Base-by-base conservation (phyloP, 2,797 vertebrate genomes). In the Poecile montanus region DNA sequence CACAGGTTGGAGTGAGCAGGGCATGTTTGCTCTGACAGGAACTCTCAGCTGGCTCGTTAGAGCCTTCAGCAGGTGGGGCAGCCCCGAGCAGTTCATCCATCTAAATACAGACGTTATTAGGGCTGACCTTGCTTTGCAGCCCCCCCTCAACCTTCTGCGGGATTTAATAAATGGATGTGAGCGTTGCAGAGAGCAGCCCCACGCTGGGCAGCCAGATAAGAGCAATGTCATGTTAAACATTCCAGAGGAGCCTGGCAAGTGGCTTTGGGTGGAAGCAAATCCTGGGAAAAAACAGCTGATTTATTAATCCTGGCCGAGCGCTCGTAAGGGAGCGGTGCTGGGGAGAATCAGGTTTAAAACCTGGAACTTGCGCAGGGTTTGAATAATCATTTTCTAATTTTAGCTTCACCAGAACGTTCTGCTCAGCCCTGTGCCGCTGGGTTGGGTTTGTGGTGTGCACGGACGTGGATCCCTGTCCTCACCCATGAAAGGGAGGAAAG, bases 11-110 rank as follows among this genome's bases (percentile, higher is more conserved):
- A 91, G 65, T n/a, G 62, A 68, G 61, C 56, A 19, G 50, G 87
- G 89, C 68, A 70, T 65, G 84, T 72, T 89, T 70, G 67, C 75
- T 91, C 45, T 94, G 83, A 72, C 79, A 95, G 78, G 78, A 95
- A 34, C 79, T 94, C 78, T 57, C 66, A 95, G 66, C 84, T 87
- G 62, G 30, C 92, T 96, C 78, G 67, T 58, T 62, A 87, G 91
- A 94, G 51, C 89, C 89, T 95, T 92, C 91, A 94, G 95, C 96
- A 96, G 94, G 92, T 97, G 96, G 95, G 95, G 91, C 88, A 94
- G 73, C 88, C 82, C 68, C 11, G 19, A 68, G 30, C 73, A 58
- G 83, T 10, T 36, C 88, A 71, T 92, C 96, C 93, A 85, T 77
- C 93, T 89, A 65, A 90, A 95, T 38, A 30, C 78, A 95, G 91